Evolutionary conservation across 2,113 vertebrate species (phyloP), one percentile per base, ranked within the genome.

Genomic region (Parus major): DNA sequence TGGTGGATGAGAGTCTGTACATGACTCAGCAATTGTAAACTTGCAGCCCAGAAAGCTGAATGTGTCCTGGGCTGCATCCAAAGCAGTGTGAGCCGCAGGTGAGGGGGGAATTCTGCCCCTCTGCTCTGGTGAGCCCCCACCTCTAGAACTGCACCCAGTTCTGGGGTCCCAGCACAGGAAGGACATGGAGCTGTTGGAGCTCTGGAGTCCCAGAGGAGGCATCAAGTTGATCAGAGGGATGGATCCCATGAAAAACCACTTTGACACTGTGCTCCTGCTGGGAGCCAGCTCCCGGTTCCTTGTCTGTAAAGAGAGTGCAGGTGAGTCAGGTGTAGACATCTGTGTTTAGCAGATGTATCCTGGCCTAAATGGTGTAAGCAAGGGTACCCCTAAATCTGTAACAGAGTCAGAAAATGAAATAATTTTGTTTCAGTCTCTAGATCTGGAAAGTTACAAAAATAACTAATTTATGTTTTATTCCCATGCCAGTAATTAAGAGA

Each of bases 211-310:
- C 42, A 49, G 35, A 57, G 44, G 42, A 42, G 31, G 35, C 60
- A 49, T 12, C 8, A 49, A 24, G 16, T 3, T 13, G 29, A 42
- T 66, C 24, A 66, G 61, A 25, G 24, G 35, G 70, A n/a, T 29
- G 50, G 24, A 49, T 36, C 77, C 36, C 18, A 17, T 44, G 14
- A 21, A 44, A 65, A 86, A 72, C 0, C 12, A 12, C 76, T 86
- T 80, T 18, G n/a, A 60, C 9, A 5, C 4, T 28, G 25, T 61
- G n/a, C 36, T 57, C 5, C 27, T 0, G 3, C 22, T 29, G 31
- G 41, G 36, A 75, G 20, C 0, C 33, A 33, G 7, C 12, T 81
- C 12, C 7, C 0, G 1, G 17, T 33, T 81, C 18, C 35, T 50
- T 75, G 21, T n/a, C 55, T 84, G 24, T 31, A 81, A 55, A 66